Evolutionary conservation across 2,797 vertebrate species (phyloP).

Genomic region (Coracias cyanogaster): DNA sequence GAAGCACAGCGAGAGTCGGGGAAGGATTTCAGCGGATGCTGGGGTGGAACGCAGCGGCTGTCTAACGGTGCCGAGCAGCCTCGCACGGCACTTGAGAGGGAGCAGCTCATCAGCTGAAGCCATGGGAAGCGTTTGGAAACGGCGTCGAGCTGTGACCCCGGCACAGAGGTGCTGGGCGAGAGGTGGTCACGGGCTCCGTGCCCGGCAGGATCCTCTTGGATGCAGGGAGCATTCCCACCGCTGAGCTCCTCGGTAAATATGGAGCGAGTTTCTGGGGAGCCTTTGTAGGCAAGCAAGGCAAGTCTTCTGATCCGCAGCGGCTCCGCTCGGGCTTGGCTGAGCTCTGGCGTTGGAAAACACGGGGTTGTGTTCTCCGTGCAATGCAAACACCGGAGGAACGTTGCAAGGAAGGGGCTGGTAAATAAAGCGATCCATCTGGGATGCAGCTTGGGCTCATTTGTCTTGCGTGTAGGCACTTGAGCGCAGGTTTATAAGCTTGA

Average conservation of each 20-base stretch:
- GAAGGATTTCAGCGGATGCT: accelerated
- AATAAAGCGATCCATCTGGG: conserved; percentile 15
- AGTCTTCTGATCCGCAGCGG: not conserved
- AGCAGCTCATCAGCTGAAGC: not conserved
- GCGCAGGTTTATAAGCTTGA: conserved; percentile 25
- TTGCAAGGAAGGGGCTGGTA: conserved; percentile 15
- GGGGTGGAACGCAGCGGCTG: not conserved
- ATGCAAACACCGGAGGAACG: not conserved
- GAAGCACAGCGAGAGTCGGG: not conserved
- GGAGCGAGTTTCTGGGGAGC: not conserved
- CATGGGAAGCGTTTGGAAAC: not conserved
- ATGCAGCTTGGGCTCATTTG: conserved; percentile 56
- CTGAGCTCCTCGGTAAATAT: not conserved
- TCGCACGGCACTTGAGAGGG: not conserved
- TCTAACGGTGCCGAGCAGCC: not conserved
- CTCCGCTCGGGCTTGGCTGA: not conserved
- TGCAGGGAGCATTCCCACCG: not conserved
- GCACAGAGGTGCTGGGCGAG: no score
- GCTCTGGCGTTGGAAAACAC: not conserved
- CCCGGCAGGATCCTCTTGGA: accelerated
- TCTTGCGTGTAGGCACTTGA: conserved; percentile 31
- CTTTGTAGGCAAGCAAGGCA: not conserved
- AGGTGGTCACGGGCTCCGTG: accelerated
- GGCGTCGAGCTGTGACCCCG: accelerated
- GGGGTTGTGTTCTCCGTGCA: not conserved